These are phyloP conservation scores for Corynorhinus townsendii DNA, from an alignment of 2,113 vertebrate genomes.

Conservation along the genomic window DNA sequence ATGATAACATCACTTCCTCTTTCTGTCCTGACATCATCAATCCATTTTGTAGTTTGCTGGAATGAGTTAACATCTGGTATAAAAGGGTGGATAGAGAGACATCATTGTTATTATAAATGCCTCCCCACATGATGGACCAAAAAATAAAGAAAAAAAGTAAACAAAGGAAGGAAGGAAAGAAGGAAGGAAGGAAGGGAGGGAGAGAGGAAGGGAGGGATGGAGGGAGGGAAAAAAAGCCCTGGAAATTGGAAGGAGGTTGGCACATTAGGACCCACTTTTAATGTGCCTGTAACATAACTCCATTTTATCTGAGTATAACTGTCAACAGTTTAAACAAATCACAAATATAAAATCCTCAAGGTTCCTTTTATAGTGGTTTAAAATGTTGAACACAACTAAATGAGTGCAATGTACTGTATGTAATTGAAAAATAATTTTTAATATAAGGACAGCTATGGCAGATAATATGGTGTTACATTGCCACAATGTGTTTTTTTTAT, in stretches of 20 bases:
- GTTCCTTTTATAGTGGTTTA: constrained; percentile 6
- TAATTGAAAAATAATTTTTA: background rate
- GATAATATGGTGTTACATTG: constrained; percentile 72
- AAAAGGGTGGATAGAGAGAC: constrained; percentile 63
- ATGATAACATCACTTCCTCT: constrained; percentile 99
- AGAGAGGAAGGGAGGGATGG: background rate
- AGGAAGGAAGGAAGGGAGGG: background rate
- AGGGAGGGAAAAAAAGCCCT: background rate
- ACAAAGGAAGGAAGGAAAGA: background rate
- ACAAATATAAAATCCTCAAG: constrained; percentile 19
- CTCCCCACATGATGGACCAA: background rate
- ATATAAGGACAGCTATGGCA: constrained; percentile 49
- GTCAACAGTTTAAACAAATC: constrained; percentile 49
- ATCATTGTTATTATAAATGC: constrained; percentile 65
- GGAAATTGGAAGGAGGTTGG: constrained; percentile 30
- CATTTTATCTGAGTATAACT: constrained; percentile 49
- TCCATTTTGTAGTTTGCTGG: constrained; percentile 99
- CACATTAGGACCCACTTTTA: constrained; percentile 67
- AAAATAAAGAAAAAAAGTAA: background rate
- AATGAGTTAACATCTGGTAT: constrained; percentile 96
- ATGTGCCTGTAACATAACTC: constrained; percentile 56
- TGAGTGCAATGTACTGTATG: background rate
- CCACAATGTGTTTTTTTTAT: constrained; percentile 54
- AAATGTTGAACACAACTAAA: constrained; percentile 26
- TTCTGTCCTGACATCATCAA: constrained; percentile 98